Evolutionary conservation across 2,888 invertebrate genomes (phyloP), one percentile per base, ranked within the genome.

Genomic region (Melanophora roralis): DNA sequence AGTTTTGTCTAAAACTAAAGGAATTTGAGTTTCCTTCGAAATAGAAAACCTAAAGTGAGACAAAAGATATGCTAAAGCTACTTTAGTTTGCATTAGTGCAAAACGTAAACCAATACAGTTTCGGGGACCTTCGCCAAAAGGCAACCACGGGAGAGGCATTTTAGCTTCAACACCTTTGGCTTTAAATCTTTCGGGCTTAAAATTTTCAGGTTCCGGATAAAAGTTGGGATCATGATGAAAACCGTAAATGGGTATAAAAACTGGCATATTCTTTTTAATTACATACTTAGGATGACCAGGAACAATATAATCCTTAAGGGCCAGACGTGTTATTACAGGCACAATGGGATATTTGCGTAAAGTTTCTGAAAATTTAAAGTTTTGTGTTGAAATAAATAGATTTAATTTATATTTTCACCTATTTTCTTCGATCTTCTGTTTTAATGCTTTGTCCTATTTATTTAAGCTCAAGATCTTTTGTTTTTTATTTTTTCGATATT

Each of bases 121-220:
- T 19, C 84, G 78, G 0, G 84, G 77, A 32, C 85, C 85, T 19
- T 85, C 84, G n/a, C 86, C 85, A 34, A 85, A 86, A 7, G 84
- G 81, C 45, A 89, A 60, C 84, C 84, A 89, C 9, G 86, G 82
- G 0, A 84, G 83, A 0, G 86, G 84, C 62, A 92, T 91, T 60
- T 92, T 86, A 53, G 89, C 90, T 0, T 90, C 88, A 62, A 91
- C 92, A 59, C 91, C 91, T 72, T 92, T 92, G 1, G 90, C 86
- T 0, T 90, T 87, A 85, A 93, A 93, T 81, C 93, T 89, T 1
- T 93, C 92, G 0, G 93, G 93, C 65, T 92, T 91, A 71, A 93
- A 93, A 27, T 88, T 90, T 2, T 91, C 89, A 0, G 94, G 94
- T 1, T 94, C 89, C 0, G 89, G 89, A 80, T 89, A 91, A 36